phyloP scores from a whole-genome alignment of 2,888 invertebrate genomes.

The Spilarctia lutea region DNA sequence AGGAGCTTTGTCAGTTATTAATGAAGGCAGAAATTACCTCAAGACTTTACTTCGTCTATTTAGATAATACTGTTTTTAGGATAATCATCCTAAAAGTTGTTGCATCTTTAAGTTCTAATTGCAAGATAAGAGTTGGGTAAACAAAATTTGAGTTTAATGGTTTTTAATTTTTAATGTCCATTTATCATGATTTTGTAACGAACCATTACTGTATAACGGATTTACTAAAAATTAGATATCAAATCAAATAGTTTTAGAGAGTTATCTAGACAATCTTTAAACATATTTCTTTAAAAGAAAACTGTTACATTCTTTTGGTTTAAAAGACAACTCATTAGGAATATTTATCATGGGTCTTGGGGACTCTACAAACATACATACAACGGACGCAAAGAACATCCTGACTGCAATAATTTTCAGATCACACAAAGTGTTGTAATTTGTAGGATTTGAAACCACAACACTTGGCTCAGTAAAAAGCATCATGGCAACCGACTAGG shows the following conservation, averaged over 20 bases:
- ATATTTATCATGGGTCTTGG: too few species aligned
- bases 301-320: too few species aligned
- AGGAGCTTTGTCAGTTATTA: constrained; percentile 73
- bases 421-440: too few species aligned
- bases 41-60: constrained; percentile 63
- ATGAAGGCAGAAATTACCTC: constrained; percentile 70
- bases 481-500: too few species aligned
- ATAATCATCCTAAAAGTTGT: constrained; percentile 29
- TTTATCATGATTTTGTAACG: neutral
- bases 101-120: constrained; percentile 29
- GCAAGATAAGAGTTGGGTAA: neutral
- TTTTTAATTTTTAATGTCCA: neutral
- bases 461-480: too few species aligned
- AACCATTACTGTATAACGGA: neutral
- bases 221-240: too few species aligned
- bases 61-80: constrained; percentile 62
- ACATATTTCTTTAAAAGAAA: too few species aligned
- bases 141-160: neutral
- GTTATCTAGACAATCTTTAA: neutral
- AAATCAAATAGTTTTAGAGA: neutral
- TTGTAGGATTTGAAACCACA: too few species aligned
- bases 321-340: too few species aligned
- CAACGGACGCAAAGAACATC: too few species aligned
- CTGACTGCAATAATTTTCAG: too few species aligned
- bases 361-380: too few species aligned